A percentile compares a stretch with the other conserved stretches of the same genome.
These are phyloP conservation scores for Leptinotarsa texana DNA, from an alignment of 1,140 invertebrate genomes.

Conservation along the genomic window DNA sequence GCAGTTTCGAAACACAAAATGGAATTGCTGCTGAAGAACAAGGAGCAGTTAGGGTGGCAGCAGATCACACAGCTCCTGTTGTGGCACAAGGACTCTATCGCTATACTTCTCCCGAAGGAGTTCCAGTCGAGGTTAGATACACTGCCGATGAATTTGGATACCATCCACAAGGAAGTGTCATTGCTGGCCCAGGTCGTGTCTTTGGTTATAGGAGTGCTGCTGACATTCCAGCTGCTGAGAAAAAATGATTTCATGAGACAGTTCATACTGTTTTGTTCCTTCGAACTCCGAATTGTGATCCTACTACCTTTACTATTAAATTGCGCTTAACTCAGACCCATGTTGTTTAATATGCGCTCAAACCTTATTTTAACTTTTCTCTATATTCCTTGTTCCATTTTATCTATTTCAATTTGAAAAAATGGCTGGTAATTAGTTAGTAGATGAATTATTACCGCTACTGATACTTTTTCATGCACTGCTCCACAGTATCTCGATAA, in stretches of 20 bases:
- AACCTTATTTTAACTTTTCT: too few relatives aligned
- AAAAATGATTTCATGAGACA: neutral
- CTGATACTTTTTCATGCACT: too few relatives aligned
- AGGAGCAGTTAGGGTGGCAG: conserved; percentile 52
- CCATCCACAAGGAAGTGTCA: neutral
- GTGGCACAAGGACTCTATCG: conserved; percentile 50
- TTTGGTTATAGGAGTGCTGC: neutral
- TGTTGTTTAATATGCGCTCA: too few relatives aligned
- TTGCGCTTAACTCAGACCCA: neutral
- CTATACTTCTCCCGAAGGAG: conserved; percentile 49
- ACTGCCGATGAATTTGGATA: conserved; percentile 22
- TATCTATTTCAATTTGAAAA: too few relatives aligned
- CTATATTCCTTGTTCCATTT: too few relatives aligned
- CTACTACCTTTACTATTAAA: neutral
- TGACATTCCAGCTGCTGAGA: neutral
- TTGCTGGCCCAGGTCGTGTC: neutral
- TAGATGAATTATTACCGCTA: too few relatives aligned
- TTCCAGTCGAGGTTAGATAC: conserved; percentile 53
- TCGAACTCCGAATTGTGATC: neutral
- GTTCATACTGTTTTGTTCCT: neutral
- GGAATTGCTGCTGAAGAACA: conserved; percentile 61
- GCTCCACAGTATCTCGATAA: too few relatives aligned
- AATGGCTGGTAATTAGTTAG: too few relatives aligned
- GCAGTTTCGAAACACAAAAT: conserved; percentile 63
- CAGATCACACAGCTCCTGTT: conserved; percentile 8